Evolutionary conservation across 2,113 vertebrate species (phyloP).

Genomic region (Myrmophylax atrothorax): DNA sequence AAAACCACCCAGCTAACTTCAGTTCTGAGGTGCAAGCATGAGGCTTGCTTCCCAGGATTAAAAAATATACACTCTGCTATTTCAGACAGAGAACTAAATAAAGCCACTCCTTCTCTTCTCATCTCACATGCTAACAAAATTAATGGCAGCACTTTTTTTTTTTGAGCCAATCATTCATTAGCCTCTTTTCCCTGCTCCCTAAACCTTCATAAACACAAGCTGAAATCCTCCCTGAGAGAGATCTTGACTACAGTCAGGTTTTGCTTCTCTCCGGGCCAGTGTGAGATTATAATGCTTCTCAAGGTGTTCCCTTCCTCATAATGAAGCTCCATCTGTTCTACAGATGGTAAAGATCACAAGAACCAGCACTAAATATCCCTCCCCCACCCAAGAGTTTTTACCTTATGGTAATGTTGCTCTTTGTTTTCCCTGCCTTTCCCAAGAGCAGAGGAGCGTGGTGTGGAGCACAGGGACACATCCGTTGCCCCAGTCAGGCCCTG

Average conservation of each 20-base stretch:
- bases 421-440: constrained; percentile 54
- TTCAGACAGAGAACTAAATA: constrained; percentile 42
- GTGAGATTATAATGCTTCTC: constrained; percentile 66
- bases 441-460: not conserved
- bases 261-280: constrained; percentile 46
- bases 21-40: not conserved
- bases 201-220: constrained; percentile 41
- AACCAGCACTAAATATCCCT: constrained; percentile 64
- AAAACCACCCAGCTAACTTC: not conserved
- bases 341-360: constrained; percentile 71
- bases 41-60: not conserved
- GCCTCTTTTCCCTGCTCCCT: constrained; percentile 4
- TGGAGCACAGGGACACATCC: not conserved
- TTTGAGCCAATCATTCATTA: constrained; percentile 13
- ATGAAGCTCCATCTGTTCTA: constrained; percentile 71
- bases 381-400: constrained; percentile 54
- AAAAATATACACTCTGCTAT: not conserved
- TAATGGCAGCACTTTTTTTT: not conserved
- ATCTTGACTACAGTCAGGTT: constrained; percentile 43
- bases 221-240: not conserved
- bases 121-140: not conserved
- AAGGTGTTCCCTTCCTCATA: constrained; percentile 69
- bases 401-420: constrained; percentile 54
- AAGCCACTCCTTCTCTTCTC: not conserved
- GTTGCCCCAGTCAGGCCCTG: not conserved